Percentiles rank a stretch among this genome's conserved stretches.
These are phyloP conservation scores for Zalophus californianus DNA, from an alignment of 2,797 vertebrate genomes.

Conservation along the genomic window DNA sequence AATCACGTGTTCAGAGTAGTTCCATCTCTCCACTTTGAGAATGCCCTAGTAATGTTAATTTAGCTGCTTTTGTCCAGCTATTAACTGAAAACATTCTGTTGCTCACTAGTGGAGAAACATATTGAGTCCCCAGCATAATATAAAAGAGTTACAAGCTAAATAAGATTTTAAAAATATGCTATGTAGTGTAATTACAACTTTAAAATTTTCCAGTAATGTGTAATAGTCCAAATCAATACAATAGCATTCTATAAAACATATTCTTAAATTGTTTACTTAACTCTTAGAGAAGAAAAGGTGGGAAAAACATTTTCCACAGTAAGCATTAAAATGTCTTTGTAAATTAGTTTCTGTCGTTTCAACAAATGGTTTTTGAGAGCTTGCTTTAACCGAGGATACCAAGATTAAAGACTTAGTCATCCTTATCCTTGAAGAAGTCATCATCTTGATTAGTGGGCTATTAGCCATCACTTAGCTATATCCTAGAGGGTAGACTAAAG, in stretches of 20 bases:
- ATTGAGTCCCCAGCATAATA: neutral
- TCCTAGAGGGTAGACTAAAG: neutral
- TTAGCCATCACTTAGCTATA: neutral
- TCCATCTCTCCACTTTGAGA: neutral
- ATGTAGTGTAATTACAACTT: neutral
- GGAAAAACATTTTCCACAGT: neutral
- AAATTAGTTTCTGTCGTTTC: neutral
- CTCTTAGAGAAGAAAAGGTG: neutral
- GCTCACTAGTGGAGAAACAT: neutral
- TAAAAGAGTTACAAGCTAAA: conserved; percentile 30
- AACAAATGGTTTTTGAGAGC: neutral
- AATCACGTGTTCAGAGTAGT: neutral
- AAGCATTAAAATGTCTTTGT: conserved; percentile 16
- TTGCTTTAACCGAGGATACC: neutral
- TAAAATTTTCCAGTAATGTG: neutral
- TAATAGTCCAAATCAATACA: neutral
- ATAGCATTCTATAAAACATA: neutral
- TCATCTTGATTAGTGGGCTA: neutral
- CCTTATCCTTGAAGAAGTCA: neutral
- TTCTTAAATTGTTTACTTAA: neutral
- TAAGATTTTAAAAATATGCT: neutral
- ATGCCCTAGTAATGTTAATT: neutral
- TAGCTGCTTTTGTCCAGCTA: neutral
- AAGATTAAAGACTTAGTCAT: neutral
- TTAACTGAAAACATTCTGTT: neutral